phyloP scores from a whole-genome alignment of 2,888 invertebrate species.

The Calameuta pallipes region DNA sequence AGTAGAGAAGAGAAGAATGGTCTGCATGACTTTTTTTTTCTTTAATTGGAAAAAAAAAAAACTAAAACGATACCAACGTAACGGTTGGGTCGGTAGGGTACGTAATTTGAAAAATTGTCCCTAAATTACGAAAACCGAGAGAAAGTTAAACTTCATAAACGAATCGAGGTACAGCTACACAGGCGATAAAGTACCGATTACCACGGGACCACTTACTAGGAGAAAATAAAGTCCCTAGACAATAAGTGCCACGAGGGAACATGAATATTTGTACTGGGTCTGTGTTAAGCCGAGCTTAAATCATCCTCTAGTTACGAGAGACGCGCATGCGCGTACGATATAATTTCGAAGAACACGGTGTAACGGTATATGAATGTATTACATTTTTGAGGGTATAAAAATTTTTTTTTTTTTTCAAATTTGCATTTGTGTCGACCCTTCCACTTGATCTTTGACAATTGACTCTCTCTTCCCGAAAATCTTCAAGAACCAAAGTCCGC shows the following conservation, averaged over 20 bases:
- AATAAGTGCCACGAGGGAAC: background rate
- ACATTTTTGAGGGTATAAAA: background rate
- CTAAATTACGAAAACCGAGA: constrained; percentile 15
- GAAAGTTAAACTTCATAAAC: constrained; percentile 13
- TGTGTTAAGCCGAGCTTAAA: constrained; percentile 8
- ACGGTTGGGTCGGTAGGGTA: background rate
- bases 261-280: background rate
- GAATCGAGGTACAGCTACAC: background rate
- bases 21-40: background rate
- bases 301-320: constrained; percentile 21
- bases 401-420: no score
- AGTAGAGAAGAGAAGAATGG: background rate
- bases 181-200: constrained; percentile 1
- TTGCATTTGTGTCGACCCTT: background rate
- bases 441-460: fast-evolving
- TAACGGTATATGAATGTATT: background rate
- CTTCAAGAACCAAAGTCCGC: background rate
- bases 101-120: background rate
- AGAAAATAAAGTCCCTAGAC: constrained; percentile 3
- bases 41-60: background rate
- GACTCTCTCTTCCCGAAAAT: background rate
- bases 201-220: background rate
- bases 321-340: constrained; percentile 2
- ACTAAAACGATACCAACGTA: background rate
- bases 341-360: background rate